Base-by-base conservation (phyloP, 1,140 invertebrate species). In the Drosophila tani region DNA sequence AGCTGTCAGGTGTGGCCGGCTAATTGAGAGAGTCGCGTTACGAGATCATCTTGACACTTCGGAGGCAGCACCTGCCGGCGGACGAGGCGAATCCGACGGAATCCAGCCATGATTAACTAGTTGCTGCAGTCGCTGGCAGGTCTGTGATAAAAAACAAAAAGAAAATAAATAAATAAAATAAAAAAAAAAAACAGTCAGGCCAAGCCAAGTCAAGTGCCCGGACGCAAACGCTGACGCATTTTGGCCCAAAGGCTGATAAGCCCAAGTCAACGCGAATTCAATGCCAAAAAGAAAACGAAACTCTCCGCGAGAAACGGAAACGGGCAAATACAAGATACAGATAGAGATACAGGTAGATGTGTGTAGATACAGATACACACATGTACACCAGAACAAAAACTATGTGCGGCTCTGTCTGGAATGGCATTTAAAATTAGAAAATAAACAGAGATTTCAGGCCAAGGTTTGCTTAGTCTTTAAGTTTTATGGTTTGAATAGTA, bases 11-110 rank as follows among this genome's bases (percentile, higher is more conserved):
- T 73, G 70, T 38, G 70, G 70, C 70, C 55, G 67, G 70, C 70
- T 73, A 73, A 73, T 73, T 73, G 70, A 73, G 70, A 73, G 70
- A 73, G 70, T 71, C 70, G 70, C 70, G 70, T 73, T 73, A 73
- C 70, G 70, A 73, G 70, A 73, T 73, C 70, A 73, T 73, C 70
- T 73, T 73, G 70, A 73, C 70, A 73, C 70, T 73, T 73, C 19
- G 53, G 40, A 45, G 55, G 55, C 55, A 35, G 57, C 64, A 73
- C 69, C 69, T 71, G 69, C 67, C 53, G 53, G 51, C 69, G 67
- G 69, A 73, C 69, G 67, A 12, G 67, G 53, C 68, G 51, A 71
- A 59, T 60, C 67, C 38, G 67, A 55, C 35, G 53, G 53, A 56
- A 24, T 56, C 35, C 56, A 47, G 15, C 40, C 38, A 35, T 60